Base-by-base conservation (phyloP, 2,888 invertebrate genomes). In the Heliconius cydno region DNA sequence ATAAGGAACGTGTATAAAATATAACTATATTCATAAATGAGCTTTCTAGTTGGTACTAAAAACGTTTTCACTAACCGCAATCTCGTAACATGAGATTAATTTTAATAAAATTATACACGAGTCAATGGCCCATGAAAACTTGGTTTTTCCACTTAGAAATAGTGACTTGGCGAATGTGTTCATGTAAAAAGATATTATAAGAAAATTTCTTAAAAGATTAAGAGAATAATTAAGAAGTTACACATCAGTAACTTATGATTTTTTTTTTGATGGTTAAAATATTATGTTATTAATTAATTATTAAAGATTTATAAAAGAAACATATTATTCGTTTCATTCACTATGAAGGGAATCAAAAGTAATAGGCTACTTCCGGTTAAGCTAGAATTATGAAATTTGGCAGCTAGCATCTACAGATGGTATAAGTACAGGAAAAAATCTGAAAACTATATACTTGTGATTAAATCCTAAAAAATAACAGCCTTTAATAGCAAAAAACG, bases 91-190 rank as follows among this genome's bases (percentile, higher is more conserved):
- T 22, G 10, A 52, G 30, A 57, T 73, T 73, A 73, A 72, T 57
- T 34, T 73, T 73, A n/a, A 73, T 57, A 15, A 73, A 57, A 73
- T 73, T 73, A 73, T 30, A 30, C 57, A 34, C 52, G 30, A 73
- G 57, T n/a, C 34, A 30, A 73, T 34, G 72, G 13, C 34, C 22
- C 57, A 57, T 73, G 57, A 73, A 73, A 73, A 57, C 13, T 73
- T 57, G 34, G 30, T 73, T 73, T 73, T 73, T 73, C 30, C 57
- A 57, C 57, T 57, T 57, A 52, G 22, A 10, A 30, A 72, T 57
- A 57, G 57, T 73, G 72, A 73, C 72, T 73, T 73, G 57, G 57
- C 72, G 13, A 73, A n/a, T 73, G 12, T 73, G 72, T 73, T 57
- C n/a, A 73, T 73, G 72, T 57, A 73, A 73, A 52, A 73, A 34